Base-by-base conservation (phyloP, 2,797 vertebrate genomes). In the Acrossocheilus fasciatus region DNA sequence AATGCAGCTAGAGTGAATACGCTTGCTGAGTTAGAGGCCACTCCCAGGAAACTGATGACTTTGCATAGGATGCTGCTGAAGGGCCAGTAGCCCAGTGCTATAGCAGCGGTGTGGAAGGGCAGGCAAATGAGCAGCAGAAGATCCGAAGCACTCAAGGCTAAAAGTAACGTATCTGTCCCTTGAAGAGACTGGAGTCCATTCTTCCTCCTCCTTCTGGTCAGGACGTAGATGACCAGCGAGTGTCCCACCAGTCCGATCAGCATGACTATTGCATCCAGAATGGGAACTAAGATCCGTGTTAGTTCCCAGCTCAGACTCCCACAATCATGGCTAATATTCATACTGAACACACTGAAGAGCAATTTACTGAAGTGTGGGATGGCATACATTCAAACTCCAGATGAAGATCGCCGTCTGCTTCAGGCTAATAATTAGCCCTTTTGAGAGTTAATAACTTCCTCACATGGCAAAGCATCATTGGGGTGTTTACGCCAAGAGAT, bases 51-150 rank as follows among this genome's bases (percentile, higher is more conserved):
- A 89, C 95, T 96, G 90, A 96, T 89, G 6, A 88, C 86, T 89
- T 96, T 96, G 93, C 96, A 96, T 69, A 95, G 74, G 88, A 94
- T 91, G 84, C 76, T 36, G 45, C 95, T 95, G 0, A 96, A 96
- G 15, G 96, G 95, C 96, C 96, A 96, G 87, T 85, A 93, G 20
- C 94, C 95, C 86, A 96, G 86, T 8, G 92, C 91, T 78, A 96
- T 95, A 69, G 95, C 94, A 0, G 92, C 81, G 12, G 96, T 96
- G 90, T 96, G 94, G 90, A 96, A 96, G 43, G 95, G 96, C 87
- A 96, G 90, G 88, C 94, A 95, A 84, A 94, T 84, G 47, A 96
- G 91, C 75, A 95, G 87, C 83, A 96, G 91, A 69, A 95, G 88
- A 91, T 96, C 96, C 0, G 95, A 94, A 2, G 90, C 92, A 4